These are phyloP conservation scores for Ispidina picta DNA, from an alignment of 2,797 vertebrate genomes.

Conservation along the genomic window DNA sequence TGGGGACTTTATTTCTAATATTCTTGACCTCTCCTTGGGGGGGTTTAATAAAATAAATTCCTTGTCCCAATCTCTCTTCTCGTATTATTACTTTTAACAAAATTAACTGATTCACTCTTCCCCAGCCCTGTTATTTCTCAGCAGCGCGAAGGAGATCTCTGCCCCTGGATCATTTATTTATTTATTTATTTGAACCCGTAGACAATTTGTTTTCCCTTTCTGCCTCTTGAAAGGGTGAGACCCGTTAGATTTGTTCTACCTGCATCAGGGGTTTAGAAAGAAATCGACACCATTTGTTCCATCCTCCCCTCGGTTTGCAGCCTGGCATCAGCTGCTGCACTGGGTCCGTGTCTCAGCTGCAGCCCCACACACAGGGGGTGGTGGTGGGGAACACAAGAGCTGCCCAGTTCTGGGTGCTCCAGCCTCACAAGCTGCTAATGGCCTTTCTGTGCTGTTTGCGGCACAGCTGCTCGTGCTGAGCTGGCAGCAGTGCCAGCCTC, in stretches of 20 bases:
- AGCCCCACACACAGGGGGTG: neutral
- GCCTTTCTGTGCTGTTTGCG: neutral
- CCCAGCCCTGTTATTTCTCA: neutral
- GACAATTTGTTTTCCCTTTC: neutral
- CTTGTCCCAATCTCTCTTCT: neutral
- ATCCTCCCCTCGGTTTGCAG: neutral
- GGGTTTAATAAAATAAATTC: constrained; percentile 1
- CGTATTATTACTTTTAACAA: neutral
- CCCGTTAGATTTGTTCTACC: neutral
- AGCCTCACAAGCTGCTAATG: neutral
- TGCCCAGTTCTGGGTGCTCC: neutral
- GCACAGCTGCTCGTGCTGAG: neutral
- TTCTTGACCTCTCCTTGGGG: constrained; percentile 27
- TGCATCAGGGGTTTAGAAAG: neutral
- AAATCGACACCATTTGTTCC: neutral
- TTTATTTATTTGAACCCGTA: neutral
- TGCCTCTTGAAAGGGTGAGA: neutral
- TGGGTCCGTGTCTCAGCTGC: neutral
- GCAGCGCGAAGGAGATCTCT: neutral
- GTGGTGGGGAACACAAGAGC: too few species aligned
- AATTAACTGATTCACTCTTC: neutral
- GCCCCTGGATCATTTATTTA: neutral
- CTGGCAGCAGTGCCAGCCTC: rapidly evolving
- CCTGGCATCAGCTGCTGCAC: neutral
- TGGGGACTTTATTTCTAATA: constrained; percentile 38